A percentile compares a stretch with the other conserved stretches of the same genome.
Conservation (phyloP, 2,797 vertebrate genomes). For the Coilia nasus region DNA sequence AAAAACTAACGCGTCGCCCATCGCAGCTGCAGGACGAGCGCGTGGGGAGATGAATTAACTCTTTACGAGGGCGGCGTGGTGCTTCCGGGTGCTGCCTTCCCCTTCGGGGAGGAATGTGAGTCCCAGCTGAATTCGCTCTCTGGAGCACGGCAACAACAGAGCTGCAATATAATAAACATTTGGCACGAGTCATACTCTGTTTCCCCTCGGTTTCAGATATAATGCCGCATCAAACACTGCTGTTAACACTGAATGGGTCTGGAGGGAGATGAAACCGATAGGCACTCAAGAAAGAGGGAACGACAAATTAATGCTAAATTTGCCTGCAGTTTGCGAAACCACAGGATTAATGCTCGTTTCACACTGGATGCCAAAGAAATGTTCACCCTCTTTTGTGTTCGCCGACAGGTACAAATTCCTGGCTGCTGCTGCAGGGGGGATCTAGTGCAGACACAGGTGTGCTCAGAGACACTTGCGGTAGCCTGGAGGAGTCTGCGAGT, state of each 20-base stretch:
- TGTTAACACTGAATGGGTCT: not conserved
- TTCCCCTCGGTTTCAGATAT: not conserved
- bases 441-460: not conserved
- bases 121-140: not conserved
- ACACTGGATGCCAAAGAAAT: not conserved
- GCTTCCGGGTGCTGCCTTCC: not conserved
- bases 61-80: not conserved
- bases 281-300: not conserved
- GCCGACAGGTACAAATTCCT: slow-evolving; percentile 16
- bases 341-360: not conserved
- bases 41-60: slow-evolving; percentile 7
- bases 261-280: not conserved
- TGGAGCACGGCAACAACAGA: not conserved
- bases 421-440: not conserved
- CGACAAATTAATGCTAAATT: not conserved
- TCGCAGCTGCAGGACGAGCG: not conserved
- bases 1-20: not conserved
- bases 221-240: not conserved
- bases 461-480: not conserved
- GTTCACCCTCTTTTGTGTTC: not conserved
- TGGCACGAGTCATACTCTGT: not conserved
- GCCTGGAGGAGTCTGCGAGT: not conserved
- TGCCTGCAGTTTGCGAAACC: not conserved
- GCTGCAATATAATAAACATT: not conserved
- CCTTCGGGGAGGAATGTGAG: not conserved